Conservation (phyloP, 2,888 invertebrate species). For the Orgyia antiqua region DNA sequence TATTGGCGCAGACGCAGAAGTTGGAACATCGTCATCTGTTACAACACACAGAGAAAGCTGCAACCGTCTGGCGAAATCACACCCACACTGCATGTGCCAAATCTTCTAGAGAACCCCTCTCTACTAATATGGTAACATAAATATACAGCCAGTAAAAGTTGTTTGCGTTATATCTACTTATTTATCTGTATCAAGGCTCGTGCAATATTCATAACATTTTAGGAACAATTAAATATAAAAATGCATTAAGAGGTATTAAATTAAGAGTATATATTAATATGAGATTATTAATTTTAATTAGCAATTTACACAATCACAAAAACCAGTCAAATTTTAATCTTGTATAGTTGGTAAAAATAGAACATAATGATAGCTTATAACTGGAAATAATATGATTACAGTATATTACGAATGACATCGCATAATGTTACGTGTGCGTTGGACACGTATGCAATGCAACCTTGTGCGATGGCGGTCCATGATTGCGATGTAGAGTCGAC, state of each 20-base stretch:
- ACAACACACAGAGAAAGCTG: constrained; percentile 69
- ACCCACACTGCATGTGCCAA: constrained; percentile 69
- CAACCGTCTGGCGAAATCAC: constrained; percentile 69
- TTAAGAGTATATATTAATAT: too few species aligned
- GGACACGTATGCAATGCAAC: constrained; percentile 59
- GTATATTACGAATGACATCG: constrained; percentile 34
- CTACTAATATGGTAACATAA: constrained; percentile 47
- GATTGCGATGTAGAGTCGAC: constrained; percentile 58
- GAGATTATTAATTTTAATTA: too few species aligned
- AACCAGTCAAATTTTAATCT: too few species aligned
- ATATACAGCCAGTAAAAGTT: constrained; percentile 56
- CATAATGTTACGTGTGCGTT: constrained; percentile 49
- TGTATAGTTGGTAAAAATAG: too few species aligned
- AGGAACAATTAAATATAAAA: too few species aligned
- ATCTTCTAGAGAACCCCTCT: constrained; percentile 54
- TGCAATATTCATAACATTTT: too few species aligned
- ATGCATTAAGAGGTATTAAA: too few species aligned
- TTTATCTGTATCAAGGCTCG: constrained; percentile 27
- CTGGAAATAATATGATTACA: constrained; percentile 32
- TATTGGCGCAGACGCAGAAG: constrained; percentile 17
- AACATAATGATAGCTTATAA: too few species aligned
- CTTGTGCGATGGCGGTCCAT: constrained; percentile 58
- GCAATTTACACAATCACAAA: too few species aligned
- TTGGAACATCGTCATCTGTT: constrained; percentile 25
- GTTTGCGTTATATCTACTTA: constrained; percentile 33